Conservation (phyloP, 92 coral and sea anemone species). For the Parazoanthus atlanticus region DNA sequence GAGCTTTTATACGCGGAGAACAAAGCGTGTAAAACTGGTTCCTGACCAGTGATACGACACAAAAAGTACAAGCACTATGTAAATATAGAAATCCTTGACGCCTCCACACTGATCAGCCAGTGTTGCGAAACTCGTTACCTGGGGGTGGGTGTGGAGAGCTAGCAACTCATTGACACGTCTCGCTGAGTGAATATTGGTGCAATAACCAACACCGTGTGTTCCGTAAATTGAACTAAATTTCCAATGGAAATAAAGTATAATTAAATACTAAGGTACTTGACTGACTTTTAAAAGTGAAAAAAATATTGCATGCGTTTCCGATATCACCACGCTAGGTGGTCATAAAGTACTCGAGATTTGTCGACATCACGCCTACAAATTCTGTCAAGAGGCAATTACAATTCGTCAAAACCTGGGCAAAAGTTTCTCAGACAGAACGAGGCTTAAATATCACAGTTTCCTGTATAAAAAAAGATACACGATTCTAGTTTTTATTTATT, state of each 20-base stretch:
- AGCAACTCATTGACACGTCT: not conserved
- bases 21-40: not conserved
- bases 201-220: not conserved
- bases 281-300: not conserved
- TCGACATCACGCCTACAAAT: not conserved
- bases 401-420: not conserved
- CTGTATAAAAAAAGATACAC: not conserved
- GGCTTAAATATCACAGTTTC: not conserved
- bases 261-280: not conserved
- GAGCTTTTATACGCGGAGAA: not conserved
- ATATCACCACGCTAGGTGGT: constrained; percentile 20
- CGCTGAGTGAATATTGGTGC: not conserved
- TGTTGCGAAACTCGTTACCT: not conserved
- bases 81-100: not conserved
- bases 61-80: constrained; percentile 24
- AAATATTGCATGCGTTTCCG: constrained; percentile 21
- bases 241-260: not conserved
- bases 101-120: not conserved
- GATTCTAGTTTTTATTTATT: too few species aligned
- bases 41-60: constrained; percentile 7
- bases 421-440: not conserved
- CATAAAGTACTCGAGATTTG: not conserved
- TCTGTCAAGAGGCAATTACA: not conserved
- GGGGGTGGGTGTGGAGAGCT: constrained; percentile 4
- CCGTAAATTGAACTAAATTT: not conserved